These are phyloP conservation scores for Cherax quadricarinatus DNA, from an alignment of 1,140 invertebrate genomes.

Conservation along the genomic window DNA sequence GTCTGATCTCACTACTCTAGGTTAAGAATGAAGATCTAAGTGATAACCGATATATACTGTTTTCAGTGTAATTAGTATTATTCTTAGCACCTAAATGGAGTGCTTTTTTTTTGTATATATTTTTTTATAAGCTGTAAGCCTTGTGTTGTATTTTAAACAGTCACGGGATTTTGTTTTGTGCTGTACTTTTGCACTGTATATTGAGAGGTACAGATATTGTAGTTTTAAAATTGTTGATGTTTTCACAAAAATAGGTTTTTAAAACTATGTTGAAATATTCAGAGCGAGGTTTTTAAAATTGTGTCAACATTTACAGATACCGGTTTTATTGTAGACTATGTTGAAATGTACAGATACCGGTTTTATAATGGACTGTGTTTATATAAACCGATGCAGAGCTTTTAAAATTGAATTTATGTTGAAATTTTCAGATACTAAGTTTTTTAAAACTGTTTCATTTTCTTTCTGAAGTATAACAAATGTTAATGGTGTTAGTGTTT, in stretches of 20 bases:
- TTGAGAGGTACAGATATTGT: background rate
- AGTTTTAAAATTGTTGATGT: too few relatives aligned
- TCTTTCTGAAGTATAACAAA: background rate
- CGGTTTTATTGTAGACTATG: too few relatives aligned
- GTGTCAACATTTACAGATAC: too few relatives aligned
- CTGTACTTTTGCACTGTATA: background rate
- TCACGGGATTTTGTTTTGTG: background rate
- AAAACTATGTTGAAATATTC: too few relatives aligned
- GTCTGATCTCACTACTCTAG: conserved; percentile 71
- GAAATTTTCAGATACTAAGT: too few relatives aligned
- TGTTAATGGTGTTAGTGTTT: background rate
- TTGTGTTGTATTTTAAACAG: conserved; percentile 38
- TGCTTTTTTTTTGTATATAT: conserved; percentile 49
- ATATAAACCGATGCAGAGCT: too few relatives aligned
- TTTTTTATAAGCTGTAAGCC: conserved; percentile 50
- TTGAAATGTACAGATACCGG: too few relatives aligned
- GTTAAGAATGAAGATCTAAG: conserved; percentile 66
- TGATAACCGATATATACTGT: conserved; percentile 68
- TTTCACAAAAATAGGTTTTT: too few relatives aligned
- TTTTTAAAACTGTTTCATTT: background rate
- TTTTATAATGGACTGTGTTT: too few relatives aligned
- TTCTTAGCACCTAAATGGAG: conserved; percentile 50
- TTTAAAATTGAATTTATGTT: too few relatives aligned
- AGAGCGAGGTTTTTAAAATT: too few relatives aligned
- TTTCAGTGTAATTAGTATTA: conserved; percentile 70